These are phyloP conservation scores for Mesocentrotus franciscanus DNA, from an alignment of 53 echinoderm and acorn worm genomes.

Conservation along the genomic window DNA sequence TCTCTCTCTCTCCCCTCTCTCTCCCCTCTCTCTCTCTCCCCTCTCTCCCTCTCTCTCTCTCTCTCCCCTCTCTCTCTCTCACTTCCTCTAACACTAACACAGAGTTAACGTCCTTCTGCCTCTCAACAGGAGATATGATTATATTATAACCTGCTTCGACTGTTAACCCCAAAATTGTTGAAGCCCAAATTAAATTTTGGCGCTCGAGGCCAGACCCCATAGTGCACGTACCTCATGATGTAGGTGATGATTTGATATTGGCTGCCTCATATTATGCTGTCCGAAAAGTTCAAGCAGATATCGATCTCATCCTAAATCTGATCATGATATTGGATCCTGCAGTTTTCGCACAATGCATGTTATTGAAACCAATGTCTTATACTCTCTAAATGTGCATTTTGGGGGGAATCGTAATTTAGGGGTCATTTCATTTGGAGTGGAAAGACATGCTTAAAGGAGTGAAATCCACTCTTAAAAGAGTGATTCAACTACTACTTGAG, in stretches of 20 bases:
- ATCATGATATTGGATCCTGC: neutral
- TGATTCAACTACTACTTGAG: too few species aligned
- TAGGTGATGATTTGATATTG: slow-evolving; percentile 35
- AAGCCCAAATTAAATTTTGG: slow-evolving; percentile 47
- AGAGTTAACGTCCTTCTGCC: neutral
- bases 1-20: too few species aligned
- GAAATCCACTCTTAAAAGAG: too few species aligned
- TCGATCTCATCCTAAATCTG: neutral
- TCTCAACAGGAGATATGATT: slow-evolving; percentile 3
- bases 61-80: too few species aligned
- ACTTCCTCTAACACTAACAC: neutral
- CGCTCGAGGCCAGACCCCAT: slow-evolving; percentile 12
- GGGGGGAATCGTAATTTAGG: too few species aligned
- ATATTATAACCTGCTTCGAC: neutral
- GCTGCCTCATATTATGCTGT: slow-evolving; percentile 2
- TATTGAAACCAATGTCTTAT: neutral
- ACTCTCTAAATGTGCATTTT: too few species aligned
- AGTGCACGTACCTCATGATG: neutral
- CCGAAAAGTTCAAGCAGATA: slow-evolving; percentile 20
- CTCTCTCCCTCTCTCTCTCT: too few species aligned
- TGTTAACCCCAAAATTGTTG: slow-evolving; percentile 2
- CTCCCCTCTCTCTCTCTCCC: too few species aligned
- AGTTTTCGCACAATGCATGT: neutral
- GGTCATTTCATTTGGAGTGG: too few species aligned
- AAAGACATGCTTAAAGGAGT: too few species aligned